Conservation (phyloP, 2,797 vertebrate species). For the Ceryle rudis region DNA sequence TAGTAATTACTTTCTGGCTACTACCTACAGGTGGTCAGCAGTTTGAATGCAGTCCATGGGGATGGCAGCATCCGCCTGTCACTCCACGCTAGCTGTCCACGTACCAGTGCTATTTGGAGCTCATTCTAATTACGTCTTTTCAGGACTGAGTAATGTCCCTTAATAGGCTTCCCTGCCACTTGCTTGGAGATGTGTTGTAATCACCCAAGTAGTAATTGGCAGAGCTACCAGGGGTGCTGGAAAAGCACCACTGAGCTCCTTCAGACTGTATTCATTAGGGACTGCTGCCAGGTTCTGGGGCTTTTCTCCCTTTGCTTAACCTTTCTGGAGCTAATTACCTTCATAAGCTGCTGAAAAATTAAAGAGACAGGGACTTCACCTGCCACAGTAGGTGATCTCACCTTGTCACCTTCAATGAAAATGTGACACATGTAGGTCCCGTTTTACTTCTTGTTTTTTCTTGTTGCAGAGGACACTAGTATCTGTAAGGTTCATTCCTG, state of each 20-base stretch:
- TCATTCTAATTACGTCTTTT: slow-evolving; percentile 3
- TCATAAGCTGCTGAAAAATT: neutral
- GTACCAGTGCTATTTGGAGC: neutral
- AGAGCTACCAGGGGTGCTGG: neutral
- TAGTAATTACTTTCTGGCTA: neutral
- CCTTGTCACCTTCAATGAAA: neutral
- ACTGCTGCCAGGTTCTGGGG: neutral
- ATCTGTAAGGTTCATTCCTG: neutral
- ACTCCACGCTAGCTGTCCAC: neutral
- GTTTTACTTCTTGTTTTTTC: neutral
- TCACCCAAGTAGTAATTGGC: neutral
- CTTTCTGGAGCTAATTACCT: neutral
- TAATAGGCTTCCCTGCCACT: slow-evolving; percentile 4
- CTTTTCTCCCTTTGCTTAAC: neutral
- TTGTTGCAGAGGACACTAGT: neutral
- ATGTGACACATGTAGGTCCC: neutral
- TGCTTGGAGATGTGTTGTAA: neutral
- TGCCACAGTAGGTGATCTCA: neutral
- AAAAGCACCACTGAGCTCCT: neutral
- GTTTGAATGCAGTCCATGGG: neutral
- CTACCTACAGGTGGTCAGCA: neutral
- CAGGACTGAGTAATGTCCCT: neutral
- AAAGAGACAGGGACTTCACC: neutral
- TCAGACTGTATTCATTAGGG: neutral
- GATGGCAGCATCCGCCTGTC: neutral